Evolutionary conservation across 2,888 invertebrate genomes (phyloP).

Genomic region (Apamea epomidion): DNA sequence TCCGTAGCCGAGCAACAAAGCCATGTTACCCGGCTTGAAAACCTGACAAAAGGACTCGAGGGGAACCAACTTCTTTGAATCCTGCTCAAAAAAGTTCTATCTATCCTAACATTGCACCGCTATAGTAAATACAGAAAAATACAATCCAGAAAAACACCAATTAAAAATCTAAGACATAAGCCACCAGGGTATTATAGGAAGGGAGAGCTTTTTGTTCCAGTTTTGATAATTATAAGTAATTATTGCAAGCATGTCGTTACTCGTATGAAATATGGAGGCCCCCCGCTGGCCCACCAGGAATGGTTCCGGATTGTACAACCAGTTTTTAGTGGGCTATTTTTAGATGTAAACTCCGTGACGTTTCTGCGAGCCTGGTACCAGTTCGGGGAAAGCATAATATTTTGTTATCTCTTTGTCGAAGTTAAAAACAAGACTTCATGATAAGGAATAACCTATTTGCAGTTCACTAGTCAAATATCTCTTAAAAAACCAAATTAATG

Average conservation of each 20-base stretch:
- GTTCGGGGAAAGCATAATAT: slow-evolving; percentile 7
- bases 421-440: not conserved
- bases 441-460: not conserved
- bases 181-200: slow-evolving; percentile 1
- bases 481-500: not conserved
- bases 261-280: slow-evolving; percentile 39
- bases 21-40: not conserved
- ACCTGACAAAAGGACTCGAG: not conserved
- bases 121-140: not conserved
- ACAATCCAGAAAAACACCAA: not conserved
- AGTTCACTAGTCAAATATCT: not conserved
- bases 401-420: slow-evolving; percentile 1
- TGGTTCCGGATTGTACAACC: slow-evolving; percentile 44
- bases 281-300: slow-evolving; percentile 24
- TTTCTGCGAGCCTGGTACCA: slow-evolving; percentile 41
- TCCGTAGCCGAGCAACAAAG: not conserved
- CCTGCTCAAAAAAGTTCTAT: too few species aligned
- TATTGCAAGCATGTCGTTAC: slow-evolving; percentile 44
- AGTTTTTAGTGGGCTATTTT: slow-evolving; percentile 48
- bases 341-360: slow-evolving; percentile 36
- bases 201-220: slow-evolving; percentile 25
- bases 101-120: not conserved
- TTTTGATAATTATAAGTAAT: slow-evolving; percentile 49
- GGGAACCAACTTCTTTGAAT: too few species aligned
- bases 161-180: slow-evolving; percentile 5